Conservation (phyloP, 2,113 vertebrate genomes). For the Theristicus caerulescens region DNA sequence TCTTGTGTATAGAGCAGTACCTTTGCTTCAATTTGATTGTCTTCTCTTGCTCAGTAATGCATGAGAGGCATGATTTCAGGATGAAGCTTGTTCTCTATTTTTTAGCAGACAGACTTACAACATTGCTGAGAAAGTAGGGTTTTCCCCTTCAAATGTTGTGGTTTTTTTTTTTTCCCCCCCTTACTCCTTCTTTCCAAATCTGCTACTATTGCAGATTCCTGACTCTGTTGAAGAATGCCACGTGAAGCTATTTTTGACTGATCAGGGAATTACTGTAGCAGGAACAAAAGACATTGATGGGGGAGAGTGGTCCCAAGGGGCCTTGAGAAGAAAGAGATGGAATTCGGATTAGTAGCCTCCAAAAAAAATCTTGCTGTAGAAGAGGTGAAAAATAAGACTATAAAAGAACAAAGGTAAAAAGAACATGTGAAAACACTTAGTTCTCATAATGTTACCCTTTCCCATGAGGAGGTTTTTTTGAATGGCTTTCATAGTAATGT, state of each 20-base stretch:
- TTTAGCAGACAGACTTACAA: neutral
- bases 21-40: neutral
- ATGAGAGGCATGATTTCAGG: neutral
- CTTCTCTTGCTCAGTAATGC: neutral
- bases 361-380: neutral
- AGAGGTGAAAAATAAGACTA: constrained; percentile 59
- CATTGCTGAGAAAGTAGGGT: neutral
- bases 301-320: neutral
- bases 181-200: neutral
- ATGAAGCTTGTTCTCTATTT: neutral
- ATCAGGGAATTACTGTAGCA: neutral
- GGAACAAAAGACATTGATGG: constrained; percentile 1
- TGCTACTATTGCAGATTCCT: neutral
- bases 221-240: neutral
- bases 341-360: constrained; percentile 42
- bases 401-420: constrained; percentile 66
- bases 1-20: neutral
- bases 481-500: constrained; percentile 59
- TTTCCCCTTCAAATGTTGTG: neutral
- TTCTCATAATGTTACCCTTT: constrained; percentile 61
- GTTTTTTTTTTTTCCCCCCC: neutral
- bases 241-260: neutral
- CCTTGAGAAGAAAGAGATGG: constrained; percentile 36
- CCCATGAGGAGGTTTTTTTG: constrained; percentile 47
- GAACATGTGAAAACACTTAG: constrained; percentile 66